Base-by-base conservation (phyloP, 2,113 vertebrate genomes). In the Nesogale talazaci region DNA sequence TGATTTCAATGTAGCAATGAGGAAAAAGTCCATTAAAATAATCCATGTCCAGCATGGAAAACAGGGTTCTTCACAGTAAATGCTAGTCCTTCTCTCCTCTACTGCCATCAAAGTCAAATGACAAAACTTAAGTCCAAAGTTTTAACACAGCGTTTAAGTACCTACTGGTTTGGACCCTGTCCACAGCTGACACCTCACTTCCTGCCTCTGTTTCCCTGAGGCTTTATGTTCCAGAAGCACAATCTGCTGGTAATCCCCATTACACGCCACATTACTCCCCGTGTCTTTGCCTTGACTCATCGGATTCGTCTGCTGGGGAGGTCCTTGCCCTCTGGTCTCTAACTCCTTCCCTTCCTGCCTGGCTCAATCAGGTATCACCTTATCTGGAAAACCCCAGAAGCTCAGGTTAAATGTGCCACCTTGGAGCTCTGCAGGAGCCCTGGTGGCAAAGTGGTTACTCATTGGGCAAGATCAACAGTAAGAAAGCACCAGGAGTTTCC, bases 11-110 rank as follows among this genome's bases (percentile, higher is more conserved):
- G 11, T 29, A 65, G 27, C 27, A 83, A 87, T n/a, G n/a, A 95
- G 7, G 91, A 69, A 42, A 67, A 77, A 89, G 76, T 46, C 12
- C 63, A 61, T 77, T 81, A 74, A 86, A 89, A 92, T 76, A 80
- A 69, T 4, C 23, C 59, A 25, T 10, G 10, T n/a, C n/a, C 83
- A 67, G 6, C 31, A 78, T 29, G 5, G 42, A 77, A 91, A 86
- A 59, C 25, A 75, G 25, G 29, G 34, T 40, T 72, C 84, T 72
- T 93, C 42, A 56, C 16, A 11, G 2, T 52, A 46, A 46, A 46
- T 83, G n/a, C 25, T 63, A 83, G 15, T 29, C 83, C 46, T 94
- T 83, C 31, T 77, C 85, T 59, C 57, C 46, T 81, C 38, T 46
- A 63, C 38, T 46, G 56, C 6, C 31, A 20, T 79, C 40, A 83